Evolutionary conservation across 2,888 invertebrate genomes (phyloP).

Genomic region (Bibio marci): DNA sequence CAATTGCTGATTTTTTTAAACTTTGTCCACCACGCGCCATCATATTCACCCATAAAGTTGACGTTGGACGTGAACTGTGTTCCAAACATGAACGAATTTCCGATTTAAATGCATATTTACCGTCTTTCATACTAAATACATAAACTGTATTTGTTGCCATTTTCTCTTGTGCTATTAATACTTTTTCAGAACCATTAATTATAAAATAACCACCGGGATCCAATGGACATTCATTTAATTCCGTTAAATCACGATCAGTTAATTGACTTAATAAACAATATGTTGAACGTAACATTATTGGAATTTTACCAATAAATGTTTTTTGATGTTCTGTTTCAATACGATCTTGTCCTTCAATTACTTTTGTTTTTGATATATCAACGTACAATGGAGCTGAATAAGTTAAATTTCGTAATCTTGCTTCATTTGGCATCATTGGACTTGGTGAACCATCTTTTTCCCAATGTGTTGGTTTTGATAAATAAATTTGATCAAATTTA

Average conservation of each 20-base stretch:
- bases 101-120: constrained; percentile 96
- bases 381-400: constrained; percentile 98
- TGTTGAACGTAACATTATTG: constrained; percentile 96
- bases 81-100: constrained; percentile 93
- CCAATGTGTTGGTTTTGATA: constrained; percentile 99
- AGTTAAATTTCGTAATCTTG: constrained; percentile 87
- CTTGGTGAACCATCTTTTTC: constrained; percentile 99
- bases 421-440: constrained; percentile 99
- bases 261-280: constrained; percentile 89
- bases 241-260: constrained; percentile 96
- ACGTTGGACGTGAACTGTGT: constrained; percentile 88
- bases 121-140: constrained; percentile 99
- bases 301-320: constrained; percentile 77
- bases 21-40: constrained; percentile 97
- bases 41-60: constrained; percentile 99
- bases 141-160: constrained; percentile 99
- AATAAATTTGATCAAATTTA: constrained; percentile 97
- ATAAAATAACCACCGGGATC: constrained; percentile 99
- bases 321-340: constrained; percentile 67
- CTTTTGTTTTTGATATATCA: constrained; percentile 93
- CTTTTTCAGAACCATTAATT: constrained; percentile 98
- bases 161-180: constrained; percentile 97
- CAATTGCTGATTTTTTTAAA: constrained; percentile 97
- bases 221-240: constrained; percentile 96
- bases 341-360: constrained; percentile 79